Evolutionary conservation across 53 echinoderm and acorn worm genomes (phyloP).

Genomic region (Luidia sarsii): DNA sequence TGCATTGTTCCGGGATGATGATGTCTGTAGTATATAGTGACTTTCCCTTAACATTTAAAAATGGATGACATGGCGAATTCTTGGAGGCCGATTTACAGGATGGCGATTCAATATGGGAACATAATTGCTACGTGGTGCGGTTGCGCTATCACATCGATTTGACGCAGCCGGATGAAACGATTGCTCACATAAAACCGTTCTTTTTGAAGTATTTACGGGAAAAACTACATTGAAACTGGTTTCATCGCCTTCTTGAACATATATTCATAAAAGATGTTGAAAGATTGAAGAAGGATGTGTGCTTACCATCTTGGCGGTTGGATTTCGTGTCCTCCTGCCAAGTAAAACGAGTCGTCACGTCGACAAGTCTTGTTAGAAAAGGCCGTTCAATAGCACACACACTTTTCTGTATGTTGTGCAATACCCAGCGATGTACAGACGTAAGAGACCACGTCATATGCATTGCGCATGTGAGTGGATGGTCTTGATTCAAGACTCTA

Average conservation of each 20-base stretch:
- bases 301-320: constrained; percentile 90
- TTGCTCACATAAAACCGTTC: background rate
- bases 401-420: constrained; percentile 18
- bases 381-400: background rate
- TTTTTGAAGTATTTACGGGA: background rate
- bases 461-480: no score
- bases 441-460: no score
- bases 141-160: no score
- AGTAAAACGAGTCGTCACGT: constrained; percentile 25
- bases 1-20: no score
- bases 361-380: constrained; percentile 49
- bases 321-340: constrained; percentile 59
- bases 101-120: no score
- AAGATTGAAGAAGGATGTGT: constrained; percentile 59
- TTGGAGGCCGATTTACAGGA: no score
- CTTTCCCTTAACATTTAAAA: no score
- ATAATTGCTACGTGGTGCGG: no score
- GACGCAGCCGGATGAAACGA: constrained; percentile 6
- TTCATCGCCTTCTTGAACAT: background rate
- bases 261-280: constrained; percentile 22
- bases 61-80: no score
- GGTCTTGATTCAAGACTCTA: no score
- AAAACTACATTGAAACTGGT: background rate
- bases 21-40: no score
- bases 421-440: no score